Evolutionary conservation across 2,888 invertebrate species (phyloP).

Genomic region (Chirona hameri): DNA sequence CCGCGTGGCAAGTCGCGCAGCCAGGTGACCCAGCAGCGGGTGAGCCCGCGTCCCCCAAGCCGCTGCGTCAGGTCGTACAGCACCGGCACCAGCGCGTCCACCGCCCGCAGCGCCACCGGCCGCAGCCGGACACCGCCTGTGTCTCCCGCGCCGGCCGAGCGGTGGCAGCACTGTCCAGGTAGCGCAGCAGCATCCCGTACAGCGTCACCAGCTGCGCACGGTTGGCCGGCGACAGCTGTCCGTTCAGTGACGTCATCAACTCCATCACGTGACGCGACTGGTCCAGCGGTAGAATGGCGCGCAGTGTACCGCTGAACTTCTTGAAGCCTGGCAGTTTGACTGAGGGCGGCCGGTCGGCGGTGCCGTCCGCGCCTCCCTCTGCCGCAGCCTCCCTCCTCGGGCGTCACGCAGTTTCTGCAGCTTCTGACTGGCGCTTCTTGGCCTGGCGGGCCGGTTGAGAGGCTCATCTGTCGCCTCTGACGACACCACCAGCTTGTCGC

Average conservation of each 20-base stretch:
- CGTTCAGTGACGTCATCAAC: background rate
- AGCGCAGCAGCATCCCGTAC: conserved; percentile 5
- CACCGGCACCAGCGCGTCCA: conserved; percentile 12
- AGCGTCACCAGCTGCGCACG: background rate
- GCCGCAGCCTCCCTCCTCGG: background rate
- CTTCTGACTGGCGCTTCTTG: background rate
- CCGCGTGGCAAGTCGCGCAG: background rate
- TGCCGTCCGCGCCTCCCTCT: background rate
- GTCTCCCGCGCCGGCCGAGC: background rate
- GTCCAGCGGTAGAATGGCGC: background rate
- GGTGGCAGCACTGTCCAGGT: background rate
- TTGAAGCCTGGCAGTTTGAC: background rate
- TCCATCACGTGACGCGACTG: background rate
- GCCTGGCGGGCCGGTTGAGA: background rate
- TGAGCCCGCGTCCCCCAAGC: conserved; percentile 4
- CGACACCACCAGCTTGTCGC: background rate
- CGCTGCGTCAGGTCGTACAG: conserved; percentile 25
- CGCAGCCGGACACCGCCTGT: background rate
- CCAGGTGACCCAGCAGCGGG: background rate
- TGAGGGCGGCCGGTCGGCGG: background rate
- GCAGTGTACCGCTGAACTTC: background rate
- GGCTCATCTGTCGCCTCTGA: background rate
- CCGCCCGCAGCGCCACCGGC: conserved; percentile 5
- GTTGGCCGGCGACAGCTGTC: background rate
- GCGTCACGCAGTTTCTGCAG: background rate